Evolutionary conservation across 2,113 vertebrate species (phyloP).

Genomic region (Chunga burmeisteri): DNA sequence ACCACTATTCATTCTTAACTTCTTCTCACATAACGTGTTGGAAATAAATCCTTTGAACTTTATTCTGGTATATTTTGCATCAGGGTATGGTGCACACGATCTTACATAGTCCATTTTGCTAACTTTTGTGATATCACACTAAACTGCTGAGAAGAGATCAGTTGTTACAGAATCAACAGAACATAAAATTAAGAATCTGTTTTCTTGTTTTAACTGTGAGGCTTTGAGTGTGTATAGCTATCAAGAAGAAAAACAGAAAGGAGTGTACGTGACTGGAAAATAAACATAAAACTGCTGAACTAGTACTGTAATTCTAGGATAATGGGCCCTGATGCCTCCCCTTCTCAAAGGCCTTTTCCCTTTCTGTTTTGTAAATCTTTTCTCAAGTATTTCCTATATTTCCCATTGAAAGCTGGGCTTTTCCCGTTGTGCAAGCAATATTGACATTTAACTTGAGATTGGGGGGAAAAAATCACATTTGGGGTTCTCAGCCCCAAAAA

Average conservation of each 20-base stretch:
- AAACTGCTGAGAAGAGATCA: neutral
- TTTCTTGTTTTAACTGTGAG: neutral
- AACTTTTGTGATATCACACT: neutral
- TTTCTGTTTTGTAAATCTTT: neutral
- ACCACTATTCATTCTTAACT: neutral
- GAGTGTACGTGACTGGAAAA: neutral
- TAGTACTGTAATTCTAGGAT: neutral
- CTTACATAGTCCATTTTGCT: neutral
- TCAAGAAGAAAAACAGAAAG: constrained; percentile 16
- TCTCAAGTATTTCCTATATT: neutral
- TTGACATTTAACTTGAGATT: neutral
- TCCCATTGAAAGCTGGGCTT: neutral
- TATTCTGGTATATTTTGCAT: neutral
- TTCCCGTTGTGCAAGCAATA: neutral
- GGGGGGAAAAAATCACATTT: neutral
- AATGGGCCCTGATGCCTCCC: neutral
- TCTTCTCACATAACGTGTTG: neutral
- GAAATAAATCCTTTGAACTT: neutral
- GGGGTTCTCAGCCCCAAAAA: neutral
- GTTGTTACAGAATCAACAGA: neutral
- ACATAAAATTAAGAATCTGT: neutral
- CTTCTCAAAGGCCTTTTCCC: neutral
- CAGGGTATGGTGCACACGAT: neutral
- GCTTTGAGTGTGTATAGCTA: neutral
- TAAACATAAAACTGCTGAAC: neutral